Conservation (phyloP, 2,888 invertebrate genomes). For the Eupeodes luniger region DNA sequence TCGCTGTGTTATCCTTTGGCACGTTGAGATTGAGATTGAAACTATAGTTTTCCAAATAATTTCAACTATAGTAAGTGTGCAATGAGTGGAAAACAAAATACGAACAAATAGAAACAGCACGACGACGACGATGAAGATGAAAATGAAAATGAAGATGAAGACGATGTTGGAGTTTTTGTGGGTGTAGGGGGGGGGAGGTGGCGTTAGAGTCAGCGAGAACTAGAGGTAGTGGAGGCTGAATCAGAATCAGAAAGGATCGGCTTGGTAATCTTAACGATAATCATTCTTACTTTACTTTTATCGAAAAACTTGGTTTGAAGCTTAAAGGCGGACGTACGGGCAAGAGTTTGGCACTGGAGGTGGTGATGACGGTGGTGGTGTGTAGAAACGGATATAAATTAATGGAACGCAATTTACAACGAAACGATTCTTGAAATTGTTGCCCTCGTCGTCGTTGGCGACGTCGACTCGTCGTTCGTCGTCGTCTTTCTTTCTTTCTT, state of each 20-base stretch:
- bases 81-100: constrained; percentile 16
- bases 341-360: neutral
- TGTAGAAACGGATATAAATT: constrained; percentile 58
- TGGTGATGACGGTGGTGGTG: neutral
- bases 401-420: constrained; percentile 74
- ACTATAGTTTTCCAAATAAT: constrained; percentile 45
- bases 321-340: neutral
- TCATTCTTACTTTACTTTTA: constrained; percentile 70
- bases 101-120: neutral
- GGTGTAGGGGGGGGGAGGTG: too few relatives aligned
- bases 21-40: constrained; percentile 16
- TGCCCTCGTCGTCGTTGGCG: neutral
- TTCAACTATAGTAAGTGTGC: constrained; percentile 37
- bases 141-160: too few relatives aligned
- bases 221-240: neutral
- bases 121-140: neutral
- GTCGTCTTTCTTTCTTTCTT: neutral
- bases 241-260: constrained; percentile 51
- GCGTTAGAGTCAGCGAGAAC: too few relatives aligned
- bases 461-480: neutral
- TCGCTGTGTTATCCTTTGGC: neutral
- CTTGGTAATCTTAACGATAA: constrained; percentile 70
- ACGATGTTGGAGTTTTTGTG: neutral
- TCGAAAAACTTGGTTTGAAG: constrained; percentile 36
- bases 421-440: constrained; percentile 44